These are phyloP conservation scores for Percina caprodes DNA, from an alignment of 2,113 vertebrate species.

Conservation along the genomic window DNA sequence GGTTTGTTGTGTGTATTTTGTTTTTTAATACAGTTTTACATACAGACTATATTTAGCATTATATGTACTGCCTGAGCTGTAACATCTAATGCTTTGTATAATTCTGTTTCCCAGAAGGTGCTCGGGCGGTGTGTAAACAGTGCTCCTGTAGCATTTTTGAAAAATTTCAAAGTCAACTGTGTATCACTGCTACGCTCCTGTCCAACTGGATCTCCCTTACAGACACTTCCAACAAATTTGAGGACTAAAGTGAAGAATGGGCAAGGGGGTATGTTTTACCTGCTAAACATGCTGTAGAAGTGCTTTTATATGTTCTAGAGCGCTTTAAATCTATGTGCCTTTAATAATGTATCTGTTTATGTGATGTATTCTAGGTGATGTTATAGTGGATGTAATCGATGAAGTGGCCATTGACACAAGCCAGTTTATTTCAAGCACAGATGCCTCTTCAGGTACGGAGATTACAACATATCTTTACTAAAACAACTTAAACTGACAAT, in stretches of 20 bases:
- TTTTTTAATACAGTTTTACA: not conserved
- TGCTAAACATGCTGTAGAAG: not conserved
- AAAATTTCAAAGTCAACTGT: constrained; percentile 84
- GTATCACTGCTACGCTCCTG: constrained; percentile 70
- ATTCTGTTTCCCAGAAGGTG: constrained; percentile 79
- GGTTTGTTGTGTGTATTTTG: constrained; percentile 77
- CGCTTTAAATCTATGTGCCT: not conserved
- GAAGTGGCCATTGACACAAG: constrained; percentile 60
- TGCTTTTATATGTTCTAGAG: not conserved
- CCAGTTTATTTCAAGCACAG: constrained; percentile 62
- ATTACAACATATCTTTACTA: not conserved
- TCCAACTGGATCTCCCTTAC: constrained; percentile 70
- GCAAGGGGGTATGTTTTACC: constrained; percentile 73
- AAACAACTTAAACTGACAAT: not conserved
- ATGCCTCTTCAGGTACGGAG: constrained; percentile 48
- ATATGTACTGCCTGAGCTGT: not conserved
- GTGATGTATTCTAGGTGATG: constrained; percentile 65
- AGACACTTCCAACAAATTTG: constrained; percentile 55
- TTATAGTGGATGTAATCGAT: constrained; percentile 74
- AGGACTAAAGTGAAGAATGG: constrained; percentile 74
- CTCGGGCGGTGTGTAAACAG: constrained; percentile 86
- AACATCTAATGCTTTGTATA: constrained; percentile 1
- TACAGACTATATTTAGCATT: not conserved
- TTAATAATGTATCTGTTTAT: not conserved
- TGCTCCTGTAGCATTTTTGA: constrained; percentile 89